Conservation (phyloP, 2,888 invertebrate genomes). For the Plagodis dolabraria region DNA sequence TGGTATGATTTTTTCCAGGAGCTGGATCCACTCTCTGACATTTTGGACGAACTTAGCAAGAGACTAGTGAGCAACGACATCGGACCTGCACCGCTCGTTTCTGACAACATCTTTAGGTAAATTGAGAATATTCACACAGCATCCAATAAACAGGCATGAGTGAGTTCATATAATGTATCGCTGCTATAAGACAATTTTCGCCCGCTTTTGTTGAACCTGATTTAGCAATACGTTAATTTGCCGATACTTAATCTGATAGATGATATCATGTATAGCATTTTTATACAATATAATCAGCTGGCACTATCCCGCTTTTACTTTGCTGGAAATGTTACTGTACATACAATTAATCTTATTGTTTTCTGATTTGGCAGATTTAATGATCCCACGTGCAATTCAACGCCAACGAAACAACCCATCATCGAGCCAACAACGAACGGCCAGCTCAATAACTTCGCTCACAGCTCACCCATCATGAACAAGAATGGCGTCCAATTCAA, state of each 20-base stretch:
- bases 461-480: slow-evolving; percentile 82
- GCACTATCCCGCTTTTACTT: no score
- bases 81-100: slow-evolving; percentile 64
- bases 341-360: no score
- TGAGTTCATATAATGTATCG: no score
- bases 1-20: slow-evolving; percentile 67
- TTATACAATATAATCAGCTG: no score
- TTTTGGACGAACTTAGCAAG: slow-evolving; percentile 88
- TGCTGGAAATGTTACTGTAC: no score
- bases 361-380: slow-evolving; percentile 79
- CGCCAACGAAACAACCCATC: slow-evolving; percentile 60
- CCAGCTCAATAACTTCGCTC: slow-evolving; percentile 71
- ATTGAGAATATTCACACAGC: not conserved
- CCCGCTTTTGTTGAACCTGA: no score
- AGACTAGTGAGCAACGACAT: slow-evolving; percentile 82
- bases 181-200: no score
- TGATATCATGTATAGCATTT: no score
- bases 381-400: slow-evolving; percentile 84
- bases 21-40: slow-evolving; percentile 87
- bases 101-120: slow-evolving; percentile 87
- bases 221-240: no score
- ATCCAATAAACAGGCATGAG: no score
- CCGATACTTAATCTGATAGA: no score
- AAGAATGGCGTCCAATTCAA: slow-evolving; percentile 84
- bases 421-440: slow-evolving; percentile 58